phyloP scores from a whole-genome alignment of 2,113 vertebrate genomes.

The Saguinus midas region DNA sequence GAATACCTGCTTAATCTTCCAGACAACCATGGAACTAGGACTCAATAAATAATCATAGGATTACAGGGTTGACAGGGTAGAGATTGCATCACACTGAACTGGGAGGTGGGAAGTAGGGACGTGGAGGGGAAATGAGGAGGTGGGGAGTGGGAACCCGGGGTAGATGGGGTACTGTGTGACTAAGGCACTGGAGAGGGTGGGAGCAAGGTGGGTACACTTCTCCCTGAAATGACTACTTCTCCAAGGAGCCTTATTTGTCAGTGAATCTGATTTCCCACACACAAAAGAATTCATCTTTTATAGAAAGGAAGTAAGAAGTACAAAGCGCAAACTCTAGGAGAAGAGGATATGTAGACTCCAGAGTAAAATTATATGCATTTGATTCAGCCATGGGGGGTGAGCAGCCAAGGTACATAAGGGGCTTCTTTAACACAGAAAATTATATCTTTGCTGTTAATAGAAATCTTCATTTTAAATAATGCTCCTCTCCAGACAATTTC shows the following conservation, averaged over 20 bases:
- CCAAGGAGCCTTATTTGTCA: background rate
- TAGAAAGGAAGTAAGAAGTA: background rate
- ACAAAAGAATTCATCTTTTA: constrained; percentile 40
- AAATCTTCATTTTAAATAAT: constrained; percentile 73
- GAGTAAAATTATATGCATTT: background rate
- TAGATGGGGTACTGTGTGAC: accelerated
- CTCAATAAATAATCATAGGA: background rate
- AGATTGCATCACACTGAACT: background rate
- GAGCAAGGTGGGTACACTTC: background rate
- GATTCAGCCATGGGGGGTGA: background rate
- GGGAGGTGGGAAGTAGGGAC: background rate
- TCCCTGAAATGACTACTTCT: background rate
- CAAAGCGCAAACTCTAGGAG: background rate
- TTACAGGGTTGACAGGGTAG: background rate
- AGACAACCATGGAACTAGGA: background rate
- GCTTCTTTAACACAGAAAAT: background rate
- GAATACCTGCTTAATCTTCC: background rate
- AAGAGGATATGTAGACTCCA: background rate
- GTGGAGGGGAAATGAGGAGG: background rate
- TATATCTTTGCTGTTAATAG: constrained; percentile 53
- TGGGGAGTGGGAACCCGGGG: background rate
- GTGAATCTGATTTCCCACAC: background rate
- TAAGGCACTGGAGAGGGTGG: accelerated
- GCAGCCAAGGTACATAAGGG: background rate
- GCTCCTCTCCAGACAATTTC: constrained; percentile 71